Base-by-base conservation (phyloP, 2,113 vertebrate genomes). In the Syrrhaptes paradoxus region DNA sequence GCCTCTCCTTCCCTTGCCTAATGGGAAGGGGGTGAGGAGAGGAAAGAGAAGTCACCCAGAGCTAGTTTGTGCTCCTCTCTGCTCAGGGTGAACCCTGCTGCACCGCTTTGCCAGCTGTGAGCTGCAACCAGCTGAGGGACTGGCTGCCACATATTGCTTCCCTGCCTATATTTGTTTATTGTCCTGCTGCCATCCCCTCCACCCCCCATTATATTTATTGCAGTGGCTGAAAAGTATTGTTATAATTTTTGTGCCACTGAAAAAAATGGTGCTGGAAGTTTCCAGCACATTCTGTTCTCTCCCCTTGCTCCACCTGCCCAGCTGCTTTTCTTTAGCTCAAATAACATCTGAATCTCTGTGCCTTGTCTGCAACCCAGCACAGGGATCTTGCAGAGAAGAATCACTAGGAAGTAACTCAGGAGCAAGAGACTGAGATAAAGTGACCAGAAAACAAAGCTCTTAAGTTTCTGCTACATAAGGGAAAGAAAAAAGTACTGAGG, bases 251-350 rank as follows among this genome's bases (percentile, higher is more conserved):
- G 31, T 55, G 81, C 16, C 36, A 18, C 11, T 85, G 26, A n/a
- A 41, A 85, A 77, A 89, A 85, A 59, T 2, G 43, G 34, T 24
- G 32, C 75, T 93, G 72, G 92, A 96, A 97, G 83, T 95, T 98
- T 98, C 98, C 94, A 98, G 98, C 97, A 98, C 93, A 95, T 98
- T 98, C 98, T 90, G 11, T 77, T 89, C 54, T 87, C 80, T 87
- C 49, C 57, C 32, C 67, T 83, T 88, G 73, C 77, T 91, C 85
- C 91, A 97, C 91, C 95, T 97, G 95, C 89, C 81, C 85, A 74
- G 91, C 79, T 95, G 92, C 96, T 87, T 89, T 91, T 49, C 67
- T 75, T 66, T 54, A 76, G 76, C 58, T 91, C 93, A 94, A 90
- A 78, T 89, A 89, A 85, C 59, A 55, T 81, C 72, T n/a, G 86